phyloP scores from a whole-genome alignment of 2,113 vertebrate species.

The Trachemys scripta region DNA sequence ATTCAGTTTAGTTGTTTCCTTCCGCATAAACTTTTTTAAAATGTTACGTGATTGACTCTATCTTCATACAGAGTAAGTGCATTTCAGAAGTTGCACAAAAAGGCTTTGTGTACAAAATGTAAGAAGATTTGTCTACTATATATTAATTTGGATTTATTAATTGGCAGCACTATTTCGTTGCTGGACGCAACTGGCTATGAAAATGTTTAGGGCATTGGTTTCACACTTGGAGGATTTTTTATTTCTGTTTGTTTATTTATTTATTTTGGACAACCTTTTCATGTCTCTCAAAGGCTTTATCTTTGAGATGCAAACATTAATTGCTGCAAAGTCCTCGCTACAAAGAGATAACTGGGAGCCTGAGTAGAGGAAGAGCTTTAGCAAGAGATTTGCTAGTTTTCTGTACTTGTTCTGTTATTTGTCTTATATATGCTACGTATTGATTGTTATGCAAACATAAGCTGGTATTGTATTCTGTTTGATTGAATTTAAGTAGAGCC shows the following conservation, averaged over 20 bases:
- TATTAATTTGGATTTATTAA: neutral
- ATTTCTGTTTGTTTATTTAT: neutral
- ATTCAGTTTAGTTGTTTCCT: neutral
- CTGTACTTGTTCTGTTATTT: neutral
- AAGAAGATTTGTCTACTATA: neutral
- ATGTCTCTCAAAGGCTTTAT: neutral
- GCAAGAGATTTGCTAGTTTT: neutral
- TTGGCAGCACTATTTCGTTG: neutral
- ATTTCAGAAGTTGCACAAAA: neutral
- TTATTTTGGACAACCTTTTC: neutral
- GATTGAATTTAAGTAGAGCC: too few species aligned
- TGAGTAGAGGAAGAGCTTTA: neutral
- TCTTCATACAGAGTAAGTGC: neutral
- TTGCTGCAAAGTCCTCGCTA: accelerated
- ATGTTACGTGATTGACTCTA: neutral
- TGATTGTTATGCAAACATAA: neutral
- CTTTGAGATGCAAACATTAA: accelerated
- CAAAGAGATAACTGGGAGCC: neutral
- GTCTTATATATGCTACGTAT: neutral
- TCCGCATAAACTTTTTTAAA: neutral
- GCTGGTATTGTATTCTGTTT: neutral
- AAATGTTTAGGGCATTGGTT: neutral
- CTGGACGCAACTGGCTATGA: neutral
- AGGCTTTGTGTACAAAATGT: neutral
- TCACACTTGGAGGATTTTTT: neutral